Evolutionary conservation across 2,797 vertebrate genomes (phyloP).

Genomic region (Lophotriccus pileatus): DNA sequence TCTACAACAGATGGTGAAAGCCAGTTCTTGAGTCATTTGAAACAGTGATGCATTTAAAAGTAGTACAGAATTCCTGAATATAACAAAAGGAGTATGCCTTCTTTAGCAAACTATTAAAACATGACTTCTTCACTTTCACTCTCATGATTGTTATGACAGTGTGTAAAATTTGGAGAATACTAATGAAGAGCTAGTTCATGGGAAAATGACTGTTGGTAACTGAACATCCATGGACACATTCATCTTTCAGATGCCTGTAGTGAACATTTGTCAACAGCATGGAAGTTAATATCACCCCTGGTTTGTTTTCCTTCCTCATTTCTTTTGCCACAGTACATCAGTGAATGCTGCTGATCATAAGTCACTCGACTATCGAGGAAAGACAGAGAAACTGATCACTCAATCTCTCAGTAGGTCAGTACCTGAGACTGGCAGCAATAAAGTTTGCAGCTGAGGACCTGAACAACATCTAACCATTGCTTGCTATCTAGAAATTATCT

Average conservation of each 20-base stretch:
- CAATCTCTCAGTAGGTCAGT: neutral
- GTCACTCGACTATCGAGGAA: neutral
- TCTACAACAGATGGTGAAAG: constrained; percentile 7
- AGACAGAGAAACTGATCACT: neutral
- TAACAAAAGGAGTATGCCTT: neutral
- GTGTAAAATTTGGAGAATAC: neutral
- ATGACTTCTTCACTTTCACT: neutral
- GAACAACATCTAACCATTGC: neutral
- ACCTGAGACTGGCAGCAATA: neutral
- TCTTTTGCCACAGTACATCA: neutral
- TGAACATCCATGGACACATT: neutral
- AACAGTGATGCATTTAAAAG: neutral
- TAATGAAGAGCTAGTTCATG: neutral
- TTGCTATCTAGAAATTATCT: neutral
- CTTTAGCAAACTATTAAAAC: neutral
- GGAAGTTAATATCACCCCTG: neutral
- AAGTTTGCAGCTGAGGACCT: neutral
- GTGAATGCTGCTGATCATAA: neutral
- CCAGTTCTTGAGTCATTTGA: constrained; percentile 16
- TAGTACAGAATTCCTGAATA: neutral
- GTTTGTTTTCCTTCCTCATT: neutral
- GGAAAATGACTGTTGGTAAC: neutral
- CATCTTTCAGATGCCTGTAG: neutral
- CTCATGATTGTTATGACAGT: neutral
- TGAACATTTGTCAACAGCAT: neutral